Evolutionary conservation across 1,140 invertebrate genomes (phyloP), one percentile per base, ranked within the genome.

Genomic region (Neodiprion fabricii): DNA sequence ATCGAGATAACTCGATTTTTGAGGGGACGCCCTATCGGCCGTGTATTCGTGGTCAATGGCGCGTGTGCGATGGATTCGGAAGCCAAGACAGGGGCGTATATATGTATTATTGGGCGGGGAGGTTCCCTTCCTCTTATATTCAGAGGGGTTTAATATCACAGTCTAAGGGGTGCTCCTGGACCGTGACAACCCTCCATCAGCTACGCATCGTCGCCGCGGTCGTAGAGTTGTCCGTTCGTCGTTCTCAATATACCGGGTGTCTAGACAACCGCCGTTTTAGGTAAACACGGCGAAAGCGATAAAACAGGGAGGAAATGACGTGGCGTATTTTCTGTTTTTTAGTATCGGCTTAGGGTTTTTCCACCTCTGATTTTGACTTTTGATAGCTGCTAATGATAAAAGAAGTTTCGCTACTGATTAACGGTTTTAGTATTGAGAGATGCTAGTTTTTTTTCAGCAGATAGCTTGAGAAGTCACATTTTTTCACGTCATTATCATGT

Each of bases 21-120:
- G 79, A 85, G 80, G 77, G 84, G 82, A 78, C 76, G 48, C 79
- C 77, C 80, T 83, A 86, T 84, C 83, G 81, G 82, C 81, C 79
- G 76, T 81, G 79, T 76, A 86, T 86, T 86, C 85, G 82, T 83
- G 86, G 83, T 85, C 87, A 89, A 87, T 89, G 86, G 84, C 75
- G 84, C 84, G 88, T 86, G 82, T 81, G 75, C 80, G 83, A 87
- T 88, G 87, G 82, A 88, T 87, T 85, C 84, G 82, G 85, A 86
- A 85, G 77, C 80, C 72, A 70, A 75, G 73, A 80, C 71, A 73
- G 77, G 69, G 76, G 74, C 66, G 71, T 61, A 61, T 61, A 61
- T 61, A 61, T 61, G 9, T 61, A 61, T 61, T 61, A 61, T 61
- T 61, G 53, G 53, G 11, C 53, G 53, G 53, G 53, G 53, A 61